Base-by-base conservation (phyloP, 2,888 invertebrate genomes). In the Embidobia sp. region DNA sequence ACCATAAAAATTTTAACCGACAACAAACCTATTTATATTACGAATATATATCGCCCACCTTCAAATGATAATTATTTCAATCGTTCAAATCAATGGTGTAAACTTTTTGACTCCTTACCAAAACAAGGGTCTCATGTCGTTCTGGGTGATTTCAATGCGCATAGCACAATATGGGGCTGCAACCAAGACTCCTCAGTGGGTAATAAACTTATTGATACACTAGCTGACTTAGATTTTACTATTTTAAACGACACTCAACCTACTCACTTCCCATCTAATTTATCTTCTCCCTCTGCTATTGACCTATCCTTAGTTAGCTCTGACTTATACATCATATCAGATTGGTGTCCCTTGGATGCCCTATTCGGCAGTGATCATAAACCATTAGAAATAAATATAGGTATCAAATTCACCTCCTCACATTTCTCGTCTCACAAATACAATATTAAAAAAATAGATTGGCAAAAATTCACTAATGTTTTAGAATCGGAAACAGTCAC, bases 201-300 rank as follows among this genome's bases (percentile, higher is more conserved):
- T 8, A 8, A 37, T 6, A 37, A 37, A 8, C 2, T 37, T 1
- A 10, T 37, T 7, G 37, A 37, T 7, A 16, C 1, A 8, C 8
- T 48, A 4, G 27, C 16, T 7, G 29, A 13, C 3, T 8, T 16
- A 29, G 29, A 48, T 8, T 29, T 48, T 3, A 5, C 29, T 3
- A 27, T 48, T 3, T 3, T 48, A 16, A 48, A 48, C 11, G 11
- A 22, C 2, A 11, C 5, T 7, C n/a, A 26, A 44, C 3, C 3
- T 1, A 48, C 46, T 8, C 46, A 48, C 10, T 48, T 29, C n/a
- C 46, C 46, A 7, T 13, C 13, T 4, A 48, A 48, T n/a, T 8
- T 16, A 8, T 16, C 15, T n/a, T 29, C 27, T 29, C 27, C 27
- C 7, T 48, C 46, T 16, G 27, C 46, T 1, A 48, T 48, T 11